These are phyloP conservation scores for Manis javanica DNA, from an alignment of 2,797 vertebrate species.

Conservation along the genomic window DNA sequence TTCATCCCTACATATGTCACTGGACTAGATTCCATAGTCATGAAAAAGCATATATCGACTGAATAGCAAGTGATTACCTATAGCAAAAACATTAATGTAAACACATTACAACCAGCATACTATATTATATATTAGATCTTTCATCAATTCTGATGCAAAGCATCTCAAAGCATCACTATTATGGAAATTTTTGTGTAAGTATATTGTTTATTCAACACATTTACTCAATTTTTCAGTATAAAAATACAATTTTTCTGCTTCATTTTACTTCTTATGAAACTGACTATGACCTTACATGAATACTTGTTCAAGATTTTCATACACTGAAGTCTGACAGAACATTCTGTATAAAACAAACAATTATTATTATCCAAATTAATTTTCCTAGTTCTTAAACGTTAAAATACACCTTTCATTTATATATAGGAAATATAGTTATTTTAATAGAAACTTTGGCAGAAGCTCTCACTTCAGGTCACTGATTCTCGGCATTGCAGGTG, in stretches of 20 bases:
- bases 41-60: not conserved
- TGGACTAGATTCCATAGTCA: not conserved
- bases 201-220: not conserved
- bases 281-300: not conserved
- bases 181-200: not conserved
- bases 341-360: not conserved
- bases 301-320: not conserved
- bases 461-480: not conserved
- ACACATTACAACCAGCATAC: not conserved
- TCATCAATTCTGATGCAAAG: not conserved
- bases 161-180: not conserved
- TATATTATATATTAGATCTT: not conserved
- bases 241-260: not conserved
- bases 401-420: not conserved
- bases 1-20: not conserved
- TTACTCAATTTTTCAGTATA: not conserved
- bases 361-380: not conserved
- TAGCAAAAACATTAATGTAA: not conserved
- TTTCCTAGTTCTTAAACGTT: not conserved
- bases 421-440: not conserved
- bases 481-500: not conserved
- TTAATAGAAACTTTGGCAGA: not conserved
- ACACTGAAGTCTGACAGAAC: not conserved
- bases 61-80: not conserved
- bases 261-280: not conserved